phyloP scores from a whole-genome alignment of 2,888 invertebrate genomes.

The Scaeva pyrastri region DNA sequence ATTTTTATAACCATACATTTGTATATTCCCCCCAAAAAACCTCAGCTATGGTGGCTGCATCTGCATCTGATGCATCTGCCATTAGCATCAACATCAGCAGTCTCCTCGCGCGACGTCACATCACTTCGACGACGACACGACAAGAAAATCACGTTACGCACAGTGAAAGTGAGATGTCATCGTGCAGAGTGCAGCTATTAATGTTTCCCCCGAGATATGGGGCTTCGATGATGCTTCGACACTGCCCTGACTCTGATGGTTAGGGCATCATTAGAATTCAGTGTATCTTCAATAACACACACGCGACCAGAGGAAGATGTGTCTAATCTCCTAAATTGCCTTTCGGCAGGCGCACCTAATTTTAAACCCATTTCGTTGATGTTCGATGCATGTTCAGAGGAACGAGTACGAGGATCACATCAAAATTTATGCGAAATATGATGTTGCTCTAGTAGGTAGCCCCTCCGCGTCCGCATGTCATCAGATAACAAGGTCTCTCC shows the following conservation, averaged over 20 bases:
- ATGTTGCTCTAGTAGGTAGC: background rate
- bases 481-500: constrained; percentile 55
- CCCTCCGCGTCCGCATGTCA: constrained; percentile 38
- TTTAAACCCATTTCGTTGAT: constrained; percentile 62
- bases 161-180: constrained; percentile 71
- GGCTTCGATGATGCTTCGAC: constrained; percentile 1
- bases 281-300: constrained; percentile 40
- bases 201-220: constrained; percentile 59
- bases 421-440: constrained; percentile 24
- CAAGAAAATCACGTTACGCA: constrained; percentile 61
- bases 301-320: constrained; percentile 57
- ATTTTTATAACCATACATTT: constrained; percentile 44
- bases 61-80: constrained; percentile 67
- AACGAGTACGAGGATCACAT: constrained; percentile 12
- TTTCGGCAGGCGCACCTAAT: constrained; percentile 69
- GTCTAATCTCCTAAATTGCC: constrained; percentile 66
- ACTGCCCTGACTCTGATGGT: too few species aligned
- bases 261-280: background rate
- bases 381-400: constrained; percentile 30
- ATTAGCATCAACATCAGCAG: constrained; percentile 35
- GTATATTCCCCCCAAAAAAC: background rate
- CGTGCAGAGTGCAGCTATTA: constrained; percentile 66
- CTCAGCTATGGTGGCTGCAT: constrained; percentile 53
- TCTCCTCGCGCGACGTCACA: constrained; percentile 24
- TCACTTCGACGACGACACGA: too few species aligned